A percentile compares a stretch with the other conserved stretches of the same genome.
Evolutionary conservation across 2,113 vertebrate species (phyloP).

Genomic region (Noctilio leporinus): DNA sequence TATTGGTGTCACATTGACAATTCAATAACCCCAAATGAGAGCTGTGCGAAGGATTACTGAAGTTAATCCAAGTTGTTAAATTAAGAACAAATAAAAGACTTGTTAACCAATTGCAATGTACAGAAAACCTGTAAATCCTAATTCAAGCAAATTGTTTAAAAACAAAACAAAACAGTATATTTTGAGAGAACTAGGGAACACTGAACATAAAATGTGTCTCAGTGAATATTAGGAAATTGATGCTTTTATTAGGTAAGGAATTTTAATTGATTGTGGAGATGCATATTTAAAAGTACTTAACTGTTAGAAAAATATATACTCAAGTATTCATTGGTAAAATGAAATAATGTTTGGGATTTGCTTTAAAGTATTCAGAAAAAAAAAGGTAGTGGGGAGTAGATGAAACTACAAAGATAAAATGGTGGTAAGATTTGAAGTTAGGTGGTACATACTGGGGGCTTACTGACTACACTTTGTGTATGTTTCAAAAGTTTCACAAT

Average conservation of each 20-base stretch:
- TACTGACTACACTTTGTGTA: background rate
- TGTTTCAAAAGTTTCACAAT: background rate
- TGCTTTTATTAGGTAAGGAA: background rate
- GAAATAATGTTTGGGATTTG: conserved; percentile 13
- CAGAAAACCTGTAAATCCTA: background rate
- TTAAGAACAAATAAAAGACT: conserved; percentile 28
- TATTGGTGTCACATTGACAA: background rate
- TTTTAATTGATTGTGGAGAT: background rate
- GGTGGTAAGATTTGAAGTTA: background rate
- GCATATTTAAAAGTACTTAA: background rate
- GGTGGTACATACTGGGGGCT: background rate
- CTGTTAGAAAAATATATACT: background rate
- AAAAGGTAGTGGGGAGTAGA: background rate
- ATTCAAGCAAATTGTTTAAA: background rate
- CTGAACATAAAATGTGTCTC: background rate
- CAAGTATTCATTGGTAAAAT: background rate
- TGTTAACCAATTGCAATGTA: background rate
- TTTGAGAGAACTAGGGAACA: background rate
- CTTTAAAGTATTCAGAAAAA: background rate
- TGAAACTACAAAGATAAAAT: conserved; percentile 1
- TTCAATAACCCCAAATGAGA: background rate
- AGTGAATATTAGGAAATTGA: background rate
- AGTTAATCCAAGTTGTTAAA: background rate
- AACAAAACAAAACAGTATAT: background rate
- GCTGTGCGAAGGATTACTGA: background rate